Evolutionary conservation across 2,797 vertebrate species (phyloP).

Genomic region (Spinus pinus): DNA sequence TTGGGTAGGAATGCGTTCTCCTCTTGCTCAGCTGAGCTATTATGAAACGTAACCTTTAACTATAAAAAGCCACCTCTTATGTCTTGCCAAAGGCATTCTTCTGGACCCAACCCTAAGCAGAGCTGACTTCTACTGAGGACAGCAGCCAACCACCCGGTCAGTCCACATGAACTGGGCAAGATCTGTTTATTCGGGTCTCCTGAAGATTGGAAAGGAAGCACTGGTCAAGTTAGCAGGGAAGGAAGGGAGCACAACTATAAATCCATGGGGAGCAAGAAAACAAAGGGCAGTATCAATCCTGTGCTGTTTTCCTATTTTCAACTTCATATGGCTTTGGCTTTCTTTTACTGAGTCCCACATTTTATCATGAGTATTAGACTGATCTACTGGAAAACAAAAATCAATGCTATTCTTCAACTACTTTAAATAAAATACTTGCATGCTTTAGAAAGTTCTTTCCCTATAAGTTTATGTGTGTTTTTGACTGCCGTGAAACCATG

Average conservation of each 20-base stretch:
- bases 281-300: neutral
- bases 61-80: neutral
- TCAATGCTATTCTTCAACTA: neutral
- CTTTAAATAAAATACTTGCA: neutral
- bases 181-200: neutral
- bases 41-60: neutral
- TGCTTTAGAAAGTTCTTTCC: neutral
- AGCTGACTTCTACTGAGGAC: neutral
- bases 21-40: neutral
- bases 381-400: neutral
- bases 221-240: neutral
- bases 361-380: neutral
- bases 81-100: slow-evolving; percentile 2
- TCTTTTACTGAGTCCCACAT: neutral
- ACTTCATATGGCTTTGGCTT: neutral
- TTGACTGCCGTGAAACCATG: neutral
- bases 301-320: neutral
- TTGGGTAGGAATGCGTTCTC: neutral
- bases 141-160: neutral
- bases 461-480: neutral
- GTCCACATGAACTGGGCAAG: neutral
- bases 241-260: neutral
- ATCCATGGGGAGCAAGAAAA: neutral
- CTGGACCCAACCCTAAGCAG: neutral
- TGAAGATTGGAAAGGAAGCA: neutral